Evolutionary conservation across 2,888 invertebrate genomes (phyloP).

Genomic region (Dolomedes plantarius): DNA sequence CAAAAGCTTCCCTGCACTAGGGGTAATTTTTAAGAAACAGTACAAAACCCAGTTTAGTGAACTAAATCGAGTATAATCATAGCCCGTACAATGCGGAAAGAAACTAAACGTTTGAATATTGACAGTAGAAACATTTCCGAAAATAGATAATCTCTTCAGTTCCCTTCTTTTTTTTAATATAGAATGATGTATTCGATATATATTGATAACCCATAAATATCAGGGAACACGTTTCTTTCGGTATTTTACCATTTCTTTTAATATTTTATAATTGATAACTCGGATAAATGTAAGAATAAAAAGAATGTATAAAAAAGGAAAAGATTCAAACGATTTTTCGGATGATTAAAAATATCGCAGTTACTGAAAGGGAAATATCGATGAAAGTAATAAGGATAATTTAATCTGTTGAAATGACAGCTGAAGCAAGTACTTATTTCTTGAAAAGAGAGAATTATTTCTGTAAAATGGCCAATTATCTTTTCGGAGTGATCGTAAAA

Average conservation of each 20-base stretch:
- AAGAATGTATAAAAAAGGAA: not conserved
- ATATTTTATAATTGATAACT: not conserved
- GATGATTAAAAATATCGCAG: not conserved
- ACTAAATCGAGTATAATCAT: too few relatives aligned
- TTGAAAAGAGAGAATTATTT: not conserved
- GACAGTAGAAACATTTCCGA: too few relatives aligned
- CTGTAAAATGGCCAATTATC: not conserved
- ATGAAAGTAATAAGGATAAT: not conserved
- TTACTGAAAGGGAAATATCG: not conserved
- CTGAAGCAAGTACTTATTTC: not conserved
- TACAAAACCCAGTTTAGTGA: too few relatives aligned
- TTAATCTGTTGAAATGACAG: not conserved
- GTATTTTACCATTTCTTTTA: not conserved
- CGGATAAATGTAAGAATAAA: not conserved
- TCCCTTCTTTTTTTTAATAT: not conserved
- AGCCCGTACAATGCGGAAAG: too few relatives aligned
- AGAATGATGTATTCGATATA: not conserved
- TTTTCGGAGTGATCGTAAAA: not conserved
- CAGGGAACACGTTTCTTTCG: not conserved
- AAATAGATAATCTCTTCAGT: too few relatives aligned
- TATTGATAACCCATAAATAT: not conserved
- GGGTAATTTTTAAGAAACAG: too few relatives aligned
- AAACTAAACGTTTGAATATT: too few relatives aligned
- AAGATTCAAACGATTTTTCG: not conserved
- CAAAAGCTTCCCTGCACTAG: too few relatives aligned